Evolutionary conservation across 92 coral and sea anemone species (phyloP), one percentile per base, ranked within the genome.

Genomic region (Palythoa grandiflora): DNA sequence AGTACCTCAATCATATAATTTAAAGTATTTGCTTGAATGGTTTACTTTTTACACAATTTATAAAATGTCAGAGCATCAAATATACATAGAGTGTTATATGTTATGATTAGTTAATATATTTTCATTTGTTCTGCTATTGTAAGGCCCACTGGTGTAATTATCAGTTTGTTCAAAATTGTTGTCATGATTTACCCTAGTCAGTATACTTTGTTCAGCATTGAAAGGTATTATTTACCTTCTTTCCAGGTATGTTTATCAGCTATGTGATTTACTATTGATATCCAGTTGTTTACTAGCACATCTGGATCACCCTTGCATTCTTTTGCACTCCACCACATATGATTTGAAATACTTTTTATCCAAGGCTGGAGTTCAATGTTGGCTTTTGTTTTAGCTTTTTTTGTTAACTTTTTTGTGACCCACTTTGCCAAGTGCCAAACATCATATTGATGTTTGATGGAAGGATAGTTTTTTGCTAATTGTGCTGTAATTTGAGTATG

Each of bases 321-420:
- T 68, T 20, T 21, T 12, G 66, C 66, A 59, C 28, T 68, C 73
- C 73, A 68, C 73, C 73, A 68, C 73, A 68, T 4, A 68, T 68
- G 73, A 20, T 68, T 68, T 8, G 73, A 68, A 0, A 68, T 20
- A 2, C 73, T 73, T 73, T 13, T 6, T 35, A 73, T 73, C 77
- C 77, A 73, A 35, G 52, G 77, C 77, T 28, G 77, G 47, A 73
- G 77, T 73, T 73, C 77, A 28, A 28, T 37, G 50, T 73, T 73
- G 16, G 47, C 77, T 8, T 73, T 73, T 73, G 44, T 38, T 37
- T 73, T 73, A 9, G 77, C 77, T 37, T 38, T 73, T 60, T 80
- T 80, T 5, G 86, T 80, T 37, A 54, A 57, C 86, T 80, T 60
- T 57, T 80, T 68, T 68, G 77, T 73, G 47, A 73, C 77, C 77